phyloP scores from a whole-genome alignment of 2,797 vertebrate species.

The Myripristis jacobus region DNA sequence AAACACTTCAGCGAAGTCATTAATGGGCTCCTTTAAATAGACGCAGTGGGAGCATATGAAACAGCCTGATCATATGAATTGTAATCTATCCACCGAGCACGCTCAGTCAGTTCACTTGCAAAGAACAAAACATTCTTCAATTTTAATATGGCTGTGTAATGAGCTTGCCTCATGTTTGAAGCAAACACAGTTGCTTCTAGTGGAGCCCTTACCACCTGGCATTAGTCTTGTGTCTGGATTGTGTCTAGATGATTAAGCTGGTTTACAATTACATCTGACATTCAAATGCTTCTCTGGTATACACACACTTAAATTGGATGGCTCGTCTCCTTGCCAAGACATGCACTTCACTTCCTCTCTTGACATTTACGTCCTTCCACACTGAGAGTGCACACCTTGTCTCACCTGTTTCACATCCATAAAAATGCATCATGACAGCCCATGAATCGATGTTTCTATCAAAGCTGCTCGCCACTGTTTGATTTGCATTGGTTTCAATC shows the following conservation, averaged over 20 bases:
- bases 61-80: background rate
- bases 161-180: background rate
- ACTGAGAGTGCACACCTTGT: slow-evolving; percentile 7
- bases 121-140: slow-evolving; percentile 3
- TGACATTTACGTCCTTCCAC: too few species aligned
- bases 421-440: too few species aligned
- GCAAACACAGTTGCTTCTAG: slow-evolving; percentile 14
- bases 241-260: too few species aligned
- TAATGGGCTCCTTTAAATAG: background rate
- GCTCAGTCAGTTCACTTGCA: background rate
- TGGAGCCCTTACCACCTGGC: background rate
- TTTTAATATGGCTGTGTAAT: background rate
- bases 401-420: slow-evolving; percentile 34
- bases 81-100: background rate
- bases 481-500: slow-evolving; percentile 52
- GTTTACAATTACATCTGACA: background rate
- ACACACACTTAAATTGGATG: too few species aligned
- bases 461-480: slow-evolving; percentile 42
- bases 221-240: too few species aligned
- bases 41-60: background rate
- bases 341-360: too few species aligned
- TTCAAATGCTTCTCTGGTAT: too few species aligned
- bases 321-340: too few species aligned
- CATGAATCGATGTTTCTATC: slow-evolving; percentile 18
- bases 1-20: background rate